Conservation (phyloP, 2,888 invertebrate genomes). For the Lasioglossum morio region DNA sequence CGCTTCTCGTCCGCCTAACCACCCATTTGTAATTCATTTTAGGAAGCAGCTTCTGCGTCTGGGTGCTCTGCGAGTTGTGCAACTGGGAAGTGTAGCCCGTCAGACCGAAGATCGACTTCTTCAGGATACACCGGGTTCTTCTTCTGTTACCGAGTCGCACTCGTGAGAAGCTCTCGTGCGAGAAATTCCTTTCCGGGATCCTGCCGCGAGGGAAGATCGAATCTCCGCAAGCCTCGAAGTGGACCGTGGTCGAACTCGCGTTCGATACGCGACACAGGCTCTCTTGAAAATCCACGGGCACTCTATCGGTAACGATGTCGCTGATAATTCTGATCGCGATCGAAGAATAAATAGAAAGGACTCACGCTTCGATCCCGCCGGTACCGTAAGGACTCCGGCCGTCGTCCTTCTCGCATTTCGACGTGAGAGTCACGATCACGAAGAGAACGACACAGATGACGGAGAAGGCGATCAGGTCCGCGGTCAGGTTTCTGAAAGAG, state of each 20-base stretch:
- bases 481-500: conserved; percentile 42
- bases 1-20: conserved; percentile 76
- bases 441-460: conserved; percentile 70
- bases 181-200: conserved; percentile 30
- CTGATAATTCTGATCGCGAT: not conserved
- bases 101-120: conserved; percentile 40
- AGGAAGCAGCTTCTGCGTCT: conserved; percentile 56
- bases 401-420: conserved; percentile 62
- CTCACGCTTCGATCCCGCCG: conserved; percentile 55
- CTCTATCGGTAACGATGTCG: conserved; percentile 29
- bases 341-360: not conserved
- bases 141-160: not conserved
- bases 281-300: conserved; percentile 35
- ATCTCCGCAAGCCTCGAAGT: conserved; percentile 50
- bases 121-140: conserved; percentile 9
- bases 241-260: conserved; percentile 16
- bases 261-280: conserved; percentile 19
- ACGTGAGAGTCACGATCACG: conserved; percentile 67
- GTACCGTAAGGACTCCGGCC: not conserved
- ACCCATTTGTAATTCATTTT: conserved; percentile 67
- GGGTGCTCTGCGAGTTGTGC: conserved; percentile 70
- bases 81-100: not conserved
- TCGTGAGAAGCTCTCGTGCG: conserved; percentile 34
- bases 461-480: conserved; percentile 71
- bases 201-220: not conserved